Conservation (phyloP, 1,140 invertebrate genomes). For the Leptinotarsa undecemlineata region DNA sequence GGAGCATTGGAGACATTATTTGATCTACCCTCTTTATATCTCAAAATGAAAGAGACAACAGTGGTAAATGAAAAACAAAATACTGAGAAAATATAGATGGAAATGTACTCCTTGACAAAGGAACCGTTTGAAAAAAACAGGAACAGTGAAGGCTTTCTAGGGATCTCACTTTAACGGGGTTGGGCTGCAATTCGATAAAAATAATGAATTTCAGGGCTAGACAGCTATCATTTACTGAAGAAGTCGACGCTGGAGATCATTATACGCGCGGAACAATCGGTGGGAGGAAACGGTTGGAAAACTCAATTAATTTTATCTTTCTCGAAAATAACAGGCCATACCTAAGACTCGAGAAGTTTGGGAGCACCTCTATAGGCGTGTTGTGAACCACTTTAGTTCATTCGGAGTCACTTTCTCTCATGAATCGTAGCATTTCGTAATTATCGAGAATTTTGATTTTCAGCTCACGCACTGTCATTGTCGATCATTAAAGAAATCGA, state of each 20-base stretch:
- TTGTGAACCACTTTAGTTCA: neutral
- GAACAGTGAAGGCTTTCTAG: too few species aligned
- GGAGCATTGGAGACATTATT: too few species aligned
- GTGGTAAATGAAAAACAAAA: too few species aligned
- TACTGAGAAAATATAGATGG: too few species aligned
- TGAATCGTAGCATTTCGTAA: neutral
- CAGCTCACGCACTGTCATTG: conserved; percentile 5
- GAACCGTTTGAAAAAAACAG: too few species aligned
- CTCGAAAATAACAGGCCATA: neutral
- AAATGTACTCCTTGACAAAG: too few species aligned
- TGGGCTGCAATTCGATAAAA: neutral
- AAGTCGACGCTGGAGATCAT: conserved; percentile 1
- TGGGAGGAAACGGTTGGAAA: conserved; percentile 1
- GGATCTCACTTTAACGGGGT: too few species aligned
- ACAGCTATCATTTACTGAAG: conserved; percentile 4
- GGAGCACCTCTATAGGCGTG: conserved; percentile 4
- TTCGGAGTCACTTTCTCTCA: conserved; percentile 1
- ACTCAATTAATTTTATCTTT: conserved; percentile 4
- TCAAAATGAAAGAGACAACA: too few species aligned
- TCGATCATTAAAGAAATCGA: neutral
- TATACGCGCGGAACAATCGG: conserved; percentile 1
- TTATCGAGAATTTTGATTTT: conserved; percentile 1
- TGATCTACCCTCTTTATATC: too few species aligned
- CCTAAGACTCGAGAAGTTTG: neutral
- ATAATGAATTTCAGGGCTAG: neutral